Conservation (phyloP, 2,113 vertebrate genomes). For the Sylvicapra grimmia region DNA sequence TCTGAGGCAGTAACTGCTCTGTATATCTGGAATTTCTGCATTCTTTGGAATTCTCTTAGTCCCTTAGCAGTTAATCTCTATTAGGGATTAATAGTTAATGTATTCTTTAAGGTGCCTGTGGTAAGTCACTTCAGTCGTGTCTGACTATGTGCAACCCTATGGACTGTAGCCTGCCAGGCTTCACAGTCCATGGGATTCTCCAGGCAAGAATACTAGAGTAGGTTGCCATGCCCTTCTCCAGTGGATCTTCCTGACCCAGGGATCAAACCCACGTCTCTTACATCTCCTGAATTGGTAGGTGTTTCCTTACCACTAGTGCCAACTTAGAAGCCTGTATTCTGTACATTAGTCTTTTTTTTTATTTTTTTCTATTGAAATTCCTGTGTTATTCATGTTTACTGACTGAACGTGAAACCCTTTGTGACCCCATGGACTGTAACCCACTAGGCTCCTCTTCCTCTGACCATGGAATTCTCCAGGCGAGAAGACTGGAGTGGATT, state of each 20-base stretch:
- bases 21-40: background rate
- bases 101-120: background rate
- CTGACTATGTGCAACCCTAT: background rate
- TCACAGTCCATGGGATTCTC: background rate
- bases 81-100: background rate
- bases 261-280: background rate
- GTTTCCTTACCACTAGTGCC: background rate
- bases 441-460: background rate
- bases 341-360: background rate
- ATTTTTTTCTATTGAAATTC: background rate
- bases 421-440: background rate
- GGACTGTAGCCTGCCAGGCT: background rate
- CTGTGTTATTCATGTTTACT: background rate
- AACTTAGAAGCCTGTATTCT: background rate
- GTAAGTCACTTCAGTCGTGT: background rate
- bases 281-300: background rate
- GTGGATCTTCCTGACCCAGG: background rate
- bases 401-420: background rate
- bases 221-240: background rate
- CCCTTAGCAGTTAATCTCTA: background rate
- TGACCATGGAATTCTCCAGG: background rate
- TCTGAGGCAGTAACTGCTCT: background rate
- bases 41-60: background rate
- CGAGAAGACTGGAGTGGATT: background rate
- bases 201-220: background rate